Evolutionary conservation across 2,113 vertebrate species (phyloP), one percentile per base, ranked within the genome.

Genomic region (Plectropomus leopardus): DNA sequence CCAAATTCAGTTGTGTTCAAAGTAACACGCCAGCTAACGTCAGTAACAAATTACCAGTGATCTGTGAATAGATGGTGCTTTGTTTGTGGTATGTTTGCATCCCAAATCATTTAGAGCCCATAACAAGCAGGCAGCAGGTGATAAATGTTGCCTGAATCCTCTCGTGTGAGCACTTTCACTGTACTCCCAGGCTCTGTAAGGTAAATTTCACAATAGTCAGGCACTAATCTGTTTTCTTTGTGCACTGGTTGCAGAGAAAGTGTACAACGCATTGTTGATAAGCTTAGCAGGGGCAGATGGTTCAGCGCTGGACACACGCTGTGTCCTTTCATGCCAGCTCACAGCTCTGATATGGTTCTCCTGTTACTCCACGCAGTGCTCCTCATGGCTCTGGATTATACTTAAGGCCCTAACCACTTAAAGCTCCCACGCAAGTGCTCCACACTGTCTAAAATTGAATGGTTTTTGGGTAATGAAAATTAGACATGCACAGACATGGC

Each of bases 261-360:
- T 76, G 45, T 59, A 34, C 28, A 53, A 58, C 16, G 19, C 32
- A 1, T 78, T 54, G 23, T 32, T 59, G 68, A 59, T 76, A 28
- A 61, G 72, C 76, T 78, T 78, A 69, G 32, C 26, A 53, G 60
- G 77, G 87, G 76, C 89, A 89, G 89, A 88, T 87, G 87, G 84
- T 86, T 86, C 19, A 69, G 57, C 72, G 72, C 69, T 75, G 84
- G 85, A 72, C 60, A 47, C 90, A 60, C 36, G 84, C 85, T 85
- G 84, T 32, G 73, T 74, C 45, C 71, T 86, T 83, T 81, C 67
- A 72, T 88, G 72, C 76, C 79, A 74, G 64, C 82, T 77, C 73
- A 57, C 81, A 72, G 73, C 71, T 63, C 77, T 68, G 76, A 74
- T 72, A 32, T 14, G 68, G 30, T 75, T 79, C 64, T 86, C 30